Percentiles rank a stretch among this genome's conserved stretches.
These are phyloP conservation scores for Tipula vernalis DNA, from an alignment of 2,888 invertebrate genomes.

Conservation along the genomic window DNA sequence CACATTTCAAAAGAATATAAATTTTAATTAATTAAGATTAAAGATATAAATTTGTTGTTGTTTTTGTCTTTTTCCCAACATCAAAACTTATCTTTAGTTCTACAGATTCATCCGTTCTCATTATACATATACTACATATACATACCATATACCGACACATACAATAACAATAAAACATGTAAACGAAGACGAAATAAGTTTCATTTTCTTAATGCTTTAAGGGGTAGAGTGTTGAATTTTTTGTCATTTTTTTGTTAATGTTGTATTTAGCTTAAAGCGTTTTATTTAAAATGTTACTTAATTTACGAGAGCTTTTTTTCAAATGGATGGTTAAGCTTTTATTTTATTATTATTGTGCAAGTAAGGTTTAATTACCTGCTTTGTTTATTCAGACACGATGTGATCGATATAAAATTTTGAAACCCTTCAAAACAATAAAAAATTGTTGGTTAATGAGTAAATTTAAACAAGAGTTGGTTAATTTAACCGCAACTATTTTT, in stretches of 20 bases:
- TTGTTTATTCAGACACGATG: neutral
- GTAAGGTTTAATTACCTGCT: neutral
- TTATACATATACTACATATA: neutral
- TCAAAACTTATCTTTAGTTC: neutral
- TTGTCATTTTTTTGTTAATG: neutral
- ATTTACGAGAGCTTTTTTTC: neutral
- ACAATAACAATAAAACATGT: neutral
- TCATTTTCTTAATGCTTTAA: neutral
- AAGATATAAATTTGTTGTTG: neutral
- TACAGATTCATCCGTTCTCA: neutral
- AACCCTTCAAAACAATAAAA: neutral
- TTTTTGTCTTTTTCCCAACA: neutral
- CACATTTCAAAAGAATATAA: slow-evolving; percentile 4
- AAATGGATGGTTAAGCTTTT: neutral
- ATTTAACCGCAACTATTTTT: neutral
- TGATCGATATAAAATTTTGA: neutral
- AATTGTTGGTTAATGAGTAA: neutral
- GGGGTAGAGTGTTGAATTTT: neutral
- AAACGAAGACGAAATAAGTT: neutral
- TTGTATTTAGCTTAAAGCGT: neutral
- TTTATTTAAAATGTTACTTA: neutral
- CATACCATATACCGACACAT: neutral
- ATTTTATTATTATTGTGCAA: neutral
- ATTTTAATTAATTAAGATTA: slow-evolving; percentile 4
- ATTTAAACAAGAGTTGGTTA: neutral